Base-by-base conservation (phyloP, 1,140 invertebrate species). In the Condylostylus longicornis region DNA sequence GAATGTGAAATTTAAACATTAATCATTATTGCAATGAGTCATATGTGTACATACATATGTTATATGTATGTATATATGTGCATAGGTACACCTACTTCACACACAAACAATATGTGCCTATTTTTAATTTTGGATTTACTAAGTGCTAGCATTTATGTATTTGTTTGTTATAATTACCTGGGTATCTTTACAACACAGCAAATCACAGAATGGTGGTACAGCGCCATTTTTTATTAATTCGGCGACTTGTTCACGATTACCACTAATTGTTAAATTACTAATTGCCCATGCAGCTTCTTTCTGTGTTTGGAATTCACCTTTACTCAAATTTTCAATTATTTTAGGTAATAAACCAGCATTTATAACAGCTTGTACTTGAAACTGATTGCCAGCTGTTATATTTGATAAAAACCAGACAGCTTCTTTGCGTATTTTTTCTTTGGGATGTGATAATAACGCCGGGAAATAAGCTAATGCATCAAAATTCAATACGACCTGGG, bases 261-360 rank as follows among this genome's bases (percentile, higher is more conserved):
- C 95, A 51, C 89, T 95, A 53, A 98, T 95, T 37, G 94, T 98
- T 35, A 96, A 76, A 67, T 99, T 99, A 50, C 87, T 95, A 13
- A 99, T 87, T 5, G 94, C 94, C 95, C 95, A 99, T 1, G 93
- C 91, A 12, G 94, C 94, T 68, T 98, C 94, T 63, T 98, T 98
- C 61, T 98, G 93, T 4, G 91, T 97, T 68, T 96, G 90, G 67
- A 98, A 98, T 65, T 98, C 94, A 37, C 89, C 89, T 72, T 91
- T 82, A 45, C 68, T 72, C 38, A 98, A 68, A 68, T 97, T 93
- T 45, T 82, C 73, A 46, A 98, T 94, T 35, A 98, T 91, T 53
- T 90, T 77, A 17, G 93, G 90, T 52, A 99, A 74, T 13, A 98
- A 71, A 1, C 77, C 79, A 19, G 91, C 88, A 62, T 98, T 88